These are phyloP conservation scores for Periophthalmus magnuspinnatus DNA, from an alignment of 2,797 vertebrate species.

Conservation along the genomic window DNA sequence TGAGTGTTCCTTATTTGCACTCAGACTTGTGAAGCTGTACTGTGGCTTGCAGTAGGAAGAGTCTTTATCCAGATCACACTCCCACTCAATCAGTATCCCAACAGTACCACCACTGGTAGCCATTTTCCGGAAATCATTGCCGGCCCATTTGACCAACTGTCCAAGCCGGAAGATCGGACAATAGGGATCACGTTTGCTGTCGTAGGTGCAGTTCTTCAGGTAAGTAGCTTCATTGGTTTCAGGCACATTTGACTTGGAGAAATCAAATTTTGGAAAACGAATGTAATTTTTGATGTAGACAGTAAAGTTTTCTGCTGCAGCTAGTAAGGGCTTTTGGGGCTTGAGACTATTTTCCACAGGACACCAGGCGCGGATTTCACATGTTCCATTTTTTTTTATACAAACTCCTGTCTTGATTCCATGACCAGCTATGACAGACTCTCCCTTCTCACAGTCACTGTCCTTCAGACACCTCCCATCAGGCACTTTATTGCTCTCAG, in stretches of 20 bases:
- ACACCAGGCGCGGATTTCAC: conserved; percentile 94
- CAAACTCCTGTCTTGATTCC: conserved; percentile 92
- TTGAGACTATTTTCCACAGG: conserved; percentile 81
- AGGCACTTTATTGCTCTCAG: conserved; percentile 85
- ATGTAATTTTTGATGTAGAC: conserved; percentile 96
- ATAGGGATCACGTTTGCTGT: conserved; percentile 80
- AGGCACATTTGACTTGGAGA: conserved; percentile 91
- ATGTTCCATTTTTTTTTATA: conserved; percentile 82
- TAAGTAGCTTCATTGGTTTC: conserved; percentile 74
- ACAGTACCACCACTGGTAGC: conserved; percentile 89
- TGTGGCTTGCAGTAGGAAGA: conserved; percentile 85
- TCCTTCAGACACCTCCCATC: conserved; percentile 79
- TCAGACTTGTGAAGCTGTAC: conserved; percentile 91
- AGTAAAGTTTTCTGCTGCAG: conserved; percentile 89
- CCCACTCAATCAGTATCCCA: conserved; percentile 91
- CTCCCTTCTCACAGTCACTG: conserved; percentile 80
- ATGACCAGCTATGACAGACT: conserved; percentile 83
- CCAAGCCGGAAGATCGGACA: conserved; percentile 93
- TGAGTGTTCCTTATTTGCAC: conserved; percentile 77
- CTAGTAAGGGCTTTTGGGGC: conserved; percentile 78
- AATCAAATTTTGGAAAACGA: conserved; percentile 92
- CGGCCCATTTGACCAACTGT: conserved; percentile 79
- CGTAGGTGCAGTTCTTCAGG: conserved; percentile 85
- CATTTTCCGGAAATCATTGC: conserved; percentile 85
- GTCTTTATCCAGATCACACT: conserved; percentile 91